Evolutionary conservation across 2,113 vertebrate species (phyloP).

Genomic region (Protomyctophum bolini): DNA sequence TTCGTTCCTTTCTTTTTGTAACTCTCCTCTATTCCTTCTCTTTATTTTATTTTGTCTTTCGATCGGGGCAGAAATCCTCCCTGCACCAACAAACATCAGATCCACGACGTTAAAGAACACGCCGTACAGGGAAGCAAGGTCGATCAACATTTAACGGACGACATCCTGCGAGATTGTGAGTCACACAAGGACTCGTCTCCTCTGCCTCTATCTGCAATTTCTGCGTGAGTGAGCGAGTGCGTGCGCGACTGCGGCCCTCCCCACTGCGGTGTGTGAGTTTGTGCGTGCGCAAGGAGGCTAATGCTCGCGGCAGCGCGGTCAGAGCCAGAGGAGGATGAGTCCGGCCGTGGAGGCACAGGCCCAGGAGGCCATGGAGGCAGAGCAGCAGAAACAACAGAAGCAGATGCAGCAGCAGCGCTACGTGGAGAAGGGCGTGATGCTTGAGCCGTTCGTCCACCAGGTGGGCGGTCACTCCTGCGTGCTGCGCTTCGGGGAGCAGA

Average conservation of each 20-base stretch:
- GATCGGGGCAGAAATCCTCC: conserved; percentile 27
- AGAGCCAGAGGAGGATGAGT: conserved; percentile 90
- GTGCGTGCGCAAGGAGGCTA: conserved; percentile 74
- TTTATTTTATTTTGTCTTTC: conserved; percentile 18
- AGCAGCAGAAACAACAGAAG: conserved; percentile 78
- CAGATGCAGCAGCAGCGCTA: conserved; percentile 64
- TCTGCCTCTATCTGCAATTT: background rate
- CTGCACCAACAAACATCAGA: conserved; percentile 20
- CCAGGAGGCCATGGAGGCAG: conserved; percentile 86
- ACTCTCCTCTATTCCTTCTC: conserved; percentile 34
- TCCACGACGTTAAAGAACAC: conserved; percentile 24
- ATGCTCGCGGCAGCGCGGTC: conserved; percentile 78
- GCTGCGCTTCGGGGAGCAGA: conserved; percentile 94
- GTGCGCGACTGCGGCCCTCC: conserved; percentile 9
- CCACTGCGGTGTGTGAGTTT: conserved; percentile 30
- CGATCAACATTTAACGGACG: background rate
- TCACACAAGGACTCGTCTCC: conserved; percentile 15
- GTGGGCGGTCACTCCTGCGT: conserved; percentile 96
- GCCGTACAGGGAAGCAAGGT: background rate
- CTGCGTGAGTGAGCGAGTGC: conserved; percentile 9
- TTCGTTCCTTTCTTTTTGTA: conserved; percentile 12
- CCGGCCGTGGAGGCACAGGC: conserved; percentile 88
- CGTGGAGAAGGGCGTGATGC: conserved; percentile 87
- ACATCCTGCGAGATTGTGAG: conserved; percentile 1
- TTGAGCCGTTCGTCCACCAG: conserved; percentile 96